Base-by-base conservation (phyloP, 2,888 invertebrate genomes). In the Alcis repandata region DNA sequence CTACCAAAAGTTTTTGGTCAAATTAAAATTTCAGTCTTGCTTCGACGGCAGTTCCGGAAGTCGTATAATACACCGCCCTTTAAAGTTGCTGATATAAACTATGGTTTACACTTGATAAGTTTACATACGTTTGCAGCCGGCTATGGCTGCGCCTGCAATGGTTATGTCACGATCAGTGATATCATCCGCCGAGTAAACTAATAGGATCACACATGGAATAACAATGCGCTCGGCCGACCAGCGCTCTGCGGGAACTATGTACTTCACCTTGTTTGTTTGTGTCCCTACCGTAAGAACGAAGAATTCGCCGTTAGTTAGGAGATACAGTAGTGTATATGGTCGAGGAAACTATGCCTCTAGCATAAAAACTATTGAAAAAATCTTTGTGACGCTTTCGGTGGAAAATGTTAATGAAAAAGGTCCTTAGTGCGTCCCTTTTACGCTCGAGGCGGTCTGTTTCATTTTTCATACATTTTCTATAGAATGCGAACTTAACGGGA, bases 121-220 rank as follows among this genome's bases (percentile, higher is more conserved):
- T 68, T 46, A 63, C 51, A 68, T 54, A 59, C 57, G 40, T 40
- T 19, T 56, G 54, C 17, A 54, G 60, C 58, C 40, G 32, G 48
- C 58, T 61, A 54, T 43, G 38, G 10, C 58, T 43, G 32, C 46
- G 45, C 46, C 59, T 57, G 60, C 60, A 63, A 69, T 53, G 66
- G 70, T 68, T 75, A 57, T 69, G 82, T 79, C 82, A 78, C 79
- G 80, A 78, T 43, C 56, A 77, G 75, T 76, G 76, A 79, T 79
- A 78, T 75, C 76, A 76, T 70, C 57, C 65, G 53, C 68, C 58
- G 69, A 19, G 64, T 67, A 59, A 73, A 65, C 69, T 70, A 71
- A 74, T 72, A 69, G 66, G 59, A 63, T 74, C 66, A 68, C 67
- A 67, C 61, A 48, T 68, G 60, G 71, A 74, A 68, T 73, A 68